Evolutionary conservation across 1,140 invertebrate genomes (phyloP).

Genomic region (Drosophila azteca): DNA sequence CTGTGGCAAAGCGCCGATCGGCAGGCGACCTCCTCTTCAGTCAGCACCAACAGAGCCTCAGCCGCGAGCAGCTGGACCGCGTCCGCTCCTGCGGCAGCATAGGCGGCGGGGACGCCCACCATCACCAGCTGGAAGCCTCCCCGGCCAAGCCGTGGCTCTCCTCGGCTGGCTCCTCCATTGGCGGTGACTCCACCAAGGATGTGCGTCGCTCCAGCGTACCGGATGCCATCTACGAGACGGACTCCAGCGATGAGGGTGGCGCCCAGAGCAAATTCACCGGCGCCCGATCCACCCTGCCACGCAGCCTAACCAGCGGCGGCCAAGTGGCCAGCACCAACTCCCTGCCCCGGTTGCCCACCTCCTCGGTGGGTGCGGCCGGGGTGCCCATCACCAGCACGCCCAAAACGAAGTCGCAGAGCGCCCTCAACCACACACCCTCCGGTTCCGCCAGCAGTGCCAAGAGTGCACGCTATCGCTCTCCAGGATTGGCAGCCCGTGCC

Average conservation of each 20-base stretch:
- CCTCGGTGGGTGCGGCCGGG: conserved; percentile 68
- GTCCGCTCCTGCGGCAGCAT: conserved; percentile 92
- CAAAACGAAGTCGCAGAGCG: conserved; percentile 89
- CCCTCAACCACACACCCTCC: conserved; percentile 85
- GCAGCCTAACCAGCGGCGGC: conserved; percentile 86
- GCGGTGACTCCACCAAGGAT: conserved; percentile 74
- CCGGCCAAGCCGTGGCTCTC: conserved; percentile 84
- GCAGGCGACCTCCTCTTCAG: conserved; percentile 91
- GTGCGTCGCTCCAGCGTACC: conserved; percentile 87
- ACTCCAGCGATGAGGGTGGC: conserved; percentile 86
- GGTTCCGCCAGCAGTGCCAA: conserved; percentile 86
- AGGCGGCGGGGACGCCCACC: conserved; percentile 86
- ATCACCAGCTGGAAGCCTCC: conserved; percentile 85
- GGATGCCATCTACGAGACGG: conserved; percentile 88
- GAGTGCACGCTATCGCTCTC: conserved; percentile 93
- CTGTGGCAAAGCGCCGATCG: conserved; percentile 90
- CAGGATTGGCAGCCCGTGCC: conserved; percentile 86
- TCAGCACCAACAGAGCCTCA: conserved; percentile 90
- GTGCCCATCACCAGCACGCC: conserved; percentile 83
- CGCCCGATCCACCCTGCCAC: conserved; percentile 86
- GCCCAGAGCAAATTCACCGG: conserved; percentile 85
- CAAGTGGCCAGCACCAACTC: conserved; percentile 88
- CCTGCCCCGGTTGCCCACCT: conserved; percentile 88
- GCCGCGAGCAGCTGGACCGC: conserved; percentile 89
- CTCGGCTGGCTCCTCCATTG: conserved; percentile 55